These are phyloP conservation scores for Apoderus coryli DNA, from an alignment of 2,888 invertebrate genomes.

Conservation along the genomic window DNA sequence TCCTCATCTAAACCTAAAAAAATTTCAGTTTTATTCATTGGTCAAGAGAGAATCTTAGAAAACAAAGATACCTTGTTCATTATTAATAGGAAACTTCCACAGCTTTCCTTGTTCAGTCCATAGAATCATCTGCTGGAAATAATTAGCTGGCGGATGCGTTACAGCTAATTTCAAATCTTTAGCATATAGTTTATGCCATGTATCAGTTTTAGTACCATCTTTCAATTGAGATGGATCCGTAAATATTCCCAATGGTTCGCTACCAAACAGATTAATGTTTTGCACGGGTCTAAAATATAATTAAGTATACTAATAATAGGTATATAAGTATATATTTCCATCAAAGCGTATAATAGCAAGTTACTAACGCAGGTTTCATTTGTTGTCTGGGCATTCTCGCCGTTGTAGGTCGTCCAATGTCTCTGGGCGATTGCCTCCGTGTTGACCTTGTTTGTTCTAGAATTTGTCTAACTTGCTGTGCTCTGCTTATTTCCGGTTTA, in stretches of 20 bases:
- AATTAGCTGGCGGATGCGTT: slow-evolving; percentile 67
- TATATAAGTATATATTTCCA: too few relatives aligned
- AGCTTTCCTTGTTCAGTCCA: slow-evolving; percentile 93
- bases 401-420: too few relatives aligned
- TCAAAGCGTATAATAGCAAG: too few relatives aligned
- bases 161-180: slow-evolving; percentile 52
- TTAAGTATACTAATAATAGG: too few relatives aligned
- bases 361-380: background rate
- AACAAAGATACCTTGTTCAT: slow-evolving; percentile 95
- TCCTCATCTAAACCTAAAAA: slow-evolving; percentile 50
- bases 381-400: background rate
- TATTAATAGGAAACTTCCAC: slow-evolving; percentile 95
- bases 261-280: slow-evolving; percentile 47
- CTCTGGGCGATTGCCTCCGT: too few relatives aligned
- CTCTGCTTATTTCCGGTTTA: slow-evolving; percentile 33
- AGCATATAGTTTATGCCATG: slow-evolving; percentile 53
- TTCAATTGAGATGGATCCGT: slow-evolving; percentile 27
- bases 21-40: slow-evolving; percentile 2
- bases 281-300: slow-evolving; percentile 22
- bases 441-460: slow-evolving; percentile 15
- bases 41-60: too few relatives aligned
- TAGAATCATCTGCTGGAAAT: slow-evolving; percentile 81
- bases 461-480: slow-evolving; percentile 37
- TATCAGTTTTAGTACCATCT: slow-evolving; percentile 34
- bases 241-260: slow-evolving; percentile 51